These are phyloP conservation scores for Pararge aegeria DNA, from an alignment of 1,140 invertebrate genomes.

Conservation along the genomic window DNA sequence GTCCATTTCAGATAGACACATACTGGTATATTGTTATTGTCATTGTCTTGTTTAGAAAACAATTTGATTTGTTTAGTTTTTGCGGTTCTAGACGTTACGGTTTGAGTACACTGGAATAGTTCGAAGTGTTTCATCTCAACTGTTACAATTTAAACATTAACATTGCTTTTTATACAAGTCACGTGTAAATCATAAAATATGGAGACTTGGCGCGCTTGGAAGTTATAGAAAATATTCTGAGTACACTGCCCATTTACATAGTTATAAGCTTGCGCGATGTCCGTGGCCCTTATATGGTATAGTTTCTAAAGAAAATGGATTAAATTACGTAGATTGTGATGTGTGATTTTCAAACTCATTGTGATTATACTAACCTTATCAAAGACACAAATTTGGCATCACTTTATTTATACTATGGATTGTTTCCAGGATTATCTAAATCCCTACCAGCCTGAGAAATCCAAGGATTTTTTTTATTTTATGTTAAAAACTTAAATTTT, in stretches of 20 bases:
- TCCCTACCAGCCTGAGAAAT: too few species aligned
- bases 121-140: slow-evolving; percentile 31
- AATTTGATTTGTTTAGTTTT: neutral
- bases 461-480: too few species aligned
- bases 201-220: neutral
- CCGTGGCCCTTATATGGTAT: neutral
- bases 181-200: slow-evolving; percentile 46
- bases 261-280: slow-evolving; percentile 4
- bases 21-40: neutral
- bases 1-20: too few species aligned
- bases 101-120: slow-evolving; percentile 28
- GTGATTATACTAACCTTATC: too few species aligned
- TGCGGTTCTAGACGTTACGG: neutral
- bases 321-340: too few species aligned
- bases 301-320: too few species aligned
- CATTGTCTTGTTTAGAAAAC: slow-evolving; percentile 1
- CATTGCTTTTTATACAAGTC: slow-evolving; percentile 41
- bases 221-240: slow-evolving; percentile 6
- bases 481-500: too few species aligned
- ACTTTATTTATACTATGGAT: too few species aligned
- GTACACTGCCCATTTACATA: slow-evolving; percentile 2
- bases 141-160: slow-evolving; percentile 34
- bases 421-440: too few species aligned
- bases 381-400: too few species aligned
- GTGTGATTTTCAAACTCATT: too few species aligned